Evolutionary conservation across 2,888 invertebrate species (phyloP), one percentile per base, ranked within the genome.

Genomic region (Scelioninae gen. 1): DNA sequence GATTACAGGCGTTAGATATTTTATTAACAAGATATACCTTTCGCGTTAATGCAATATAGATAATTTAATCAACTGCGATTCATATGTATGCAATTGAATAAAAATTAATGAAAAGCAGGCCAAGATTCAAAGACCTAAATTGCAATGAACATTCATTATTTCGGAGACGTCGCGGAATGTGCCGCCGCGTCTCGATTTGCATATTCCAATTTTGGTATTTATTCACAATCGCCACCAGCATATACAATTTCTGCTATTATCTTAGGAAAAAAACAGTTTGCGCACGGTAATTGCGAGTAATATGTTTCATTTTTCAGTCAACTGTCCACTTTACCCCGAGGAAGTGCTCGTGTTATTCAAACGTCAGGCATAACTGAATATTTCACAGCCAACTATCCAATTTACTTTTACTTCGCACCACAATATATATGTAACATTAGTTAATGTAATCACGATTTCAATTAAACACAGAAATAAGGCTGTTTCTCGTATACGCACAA

Each of bases 1-100:
- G 58, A 58, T 62, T 45, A 38, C 40, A 31, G 45, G 43, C 60
- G 11, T 68, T 34, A 16, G 40, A 34, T 60, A 69, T 56, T 63
- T 69, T 15, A 49, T 60, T 60, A 76, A 76, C 76, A 60, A 75
- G 76, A 60, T 68, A 76, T n/a, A n/a, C n/a, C n/a, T n/a, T 43
- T 23, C 47, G 58, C 55, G 55, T 58, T 65, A 65, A 56, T 62
- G 56, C 47, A 55, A 62, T 51, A 49, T 7, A 16, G 53, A 53
- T 43, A 68, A 75, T 76, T 76, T 43, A 66, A 66, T 76, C 51
- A 43, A 29, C 4, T 23, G 32, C n/a, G n/a, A n/a, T n/a, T n/a
- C n/a, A 13, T 29, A 51, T 43, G 11, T 45, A 31, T 8, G 13
- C 45, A 38, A n/a, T 38, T 8, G 38, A 15, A 65, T 10, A 65